Conservation (phyloP, 2,113 vertebrate species). For the Syngnathus typhle region DNA sequence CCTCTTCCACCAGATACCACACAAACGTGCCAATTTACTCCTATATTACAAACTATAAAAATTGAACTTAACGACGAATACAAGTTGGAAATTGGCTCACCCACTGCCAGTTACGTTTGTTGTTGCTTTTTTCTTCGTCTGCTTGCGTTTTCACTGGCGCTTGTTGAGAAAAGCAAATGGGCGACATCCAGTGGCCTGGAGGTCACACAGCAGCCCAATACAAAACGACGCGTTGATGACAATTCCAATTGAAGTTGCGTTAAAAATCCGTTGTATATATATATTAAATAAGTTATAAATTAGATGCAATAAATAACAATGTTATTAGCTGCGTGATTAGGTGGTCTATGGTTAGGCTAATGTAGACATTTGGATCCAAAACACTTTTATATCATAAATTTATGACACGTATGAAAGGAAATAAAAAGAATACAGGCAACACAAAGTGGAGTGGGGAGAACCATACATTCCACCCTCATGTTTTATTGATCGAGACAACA, state of each 20-base stretch:
- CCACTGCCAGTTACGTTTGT: not conserved
- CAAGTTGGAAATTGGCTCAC: not conserved
- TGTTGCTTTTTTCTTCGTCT: not conserved
- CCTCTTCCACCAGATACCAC: not conserved
- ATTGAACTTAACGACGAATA: not conserved
- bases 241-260: not conserved
- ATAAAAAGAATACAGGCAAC: not conserved
- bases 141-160: conserved; percentile 2
- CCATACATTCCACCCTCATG: no score
- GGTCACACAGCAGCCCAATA: not conserved
- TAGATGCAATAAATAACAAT: no score
- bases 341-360: no score
- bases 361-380: no score
- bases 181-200: conserved; percentile 3
- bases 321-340: no score
- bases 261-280: no score
- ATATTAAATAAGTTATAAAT: no score
- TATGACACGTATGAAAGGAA: no score
- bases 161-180: not conserved
- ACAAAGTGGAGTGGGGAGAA: no score
- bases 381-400: no score
- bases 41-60: not conserved
- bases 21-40: not conserved
- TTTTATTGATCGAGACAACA: not conserved
- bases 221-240: not conserved